A percentile compares a stretch with the other conserved stretches of the same genome.
Conservation (phyloP, 2,888 invertebrate genomes). For the Trichogramma evanescens region DNA sequence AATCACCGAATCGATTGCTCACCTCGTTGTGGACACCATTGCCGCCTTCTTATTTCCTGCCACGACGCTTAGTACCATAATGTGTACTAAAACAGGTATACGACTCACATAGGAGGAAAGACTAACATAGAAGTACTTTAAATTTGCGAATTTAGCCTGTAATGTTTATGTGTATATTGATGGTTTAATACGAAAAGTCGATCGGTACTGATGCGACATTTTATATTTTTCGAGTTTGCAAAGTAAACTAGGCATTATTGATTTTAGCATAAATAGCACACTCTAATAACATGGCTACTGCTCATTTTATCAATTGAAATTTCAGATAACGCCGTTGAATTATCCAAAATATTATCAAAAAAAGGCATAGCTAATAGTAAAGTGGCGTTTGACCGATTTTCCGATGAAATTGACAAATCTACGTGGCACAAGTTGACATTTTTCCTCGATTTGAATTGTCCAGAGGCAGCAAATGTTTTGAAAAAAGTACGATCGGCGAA, state of each 20-base stretch:
- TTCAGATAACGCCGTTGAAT: conserved; percentile 26
- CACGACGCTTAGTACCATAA: conserved; percentile 3
- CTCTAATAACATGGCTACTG: too few species aligned
- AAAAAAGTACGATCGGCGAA: conserved; percentile 24
- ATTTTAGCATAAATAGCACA: too few species aligned
- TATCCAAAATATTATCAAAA: conserved; percentile 30
- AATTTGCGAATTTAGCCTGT: too few species aligned
- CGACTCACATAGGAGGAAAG: too few species aligned
- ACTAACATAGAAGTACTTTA: too few species aligned
- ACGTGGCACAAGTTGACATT: conserved; percentile 26
- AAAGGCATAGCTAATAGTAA: conserved; percentile 24
- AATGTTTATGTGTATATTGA: too few species aligned
- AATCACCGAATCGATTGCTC: conserved; percentile 10
- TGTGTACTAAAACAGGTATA: conserved; percentile 11
- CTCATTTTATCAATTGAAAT: not conserved
- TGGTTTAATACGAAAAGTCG: too few species aligned
- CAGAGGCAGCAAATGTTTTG: conserved; percentile 26
- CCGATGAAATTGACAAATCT: conserved; percentile 1
- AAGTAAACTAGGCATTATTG: too few species aligned
- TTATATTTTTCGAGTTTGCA: too few species aligned
- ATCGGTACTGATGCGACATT: too few species aligned
- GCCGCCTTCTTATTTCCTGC: conserved; percentile 9
- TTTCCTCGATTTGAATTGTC: conserved; percentile 34
- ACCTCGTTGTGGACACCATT: conserved; percentile 12
- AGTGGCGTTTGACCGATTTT: conserved; percentile 19